Evolutionary conservation across 2,113 vertebrate genomes (phyloP), one percentile per base, ranked within the genome.

Genomic region (Bungarus multicinctus): DNA sequence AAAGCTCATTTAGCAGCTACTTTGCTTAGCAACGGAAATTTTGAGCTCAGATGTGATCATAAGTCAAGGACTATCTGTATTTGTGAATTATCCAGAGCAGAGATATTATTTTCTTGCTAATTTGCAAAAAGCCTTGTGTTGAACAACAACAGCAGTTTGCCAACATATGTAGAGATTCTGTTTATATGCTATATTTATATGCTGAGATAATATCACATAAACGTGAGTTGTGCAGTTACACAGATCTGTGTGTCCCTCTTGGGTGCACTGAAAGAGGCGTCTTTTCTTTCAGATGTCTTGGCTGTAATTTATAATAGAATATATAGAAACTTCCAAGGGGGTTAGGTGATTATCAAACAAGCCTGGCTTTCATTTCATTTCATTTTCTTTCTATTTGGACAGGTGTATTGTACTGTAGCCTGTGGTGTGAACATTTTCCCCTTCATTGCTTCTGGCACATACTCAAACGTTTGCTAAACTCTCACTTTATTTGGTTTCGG

Each of bases 381-480:
- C 34, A 81, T 81, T 81, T 81, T 81, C 74, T 43, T 94, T 97
- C 92, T 98, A 96, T 98, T 98, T 98, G 97, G 97, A 98, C 97
- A 98, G 98, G 97, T 98, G 94, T 89, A 95, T 95, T 96, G 96
- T 97, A 98, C 96, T 93, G 96, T 96, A 95, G 97, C 96, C 57
- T 57, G 95, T 96, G 96, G 93, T 94, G 97, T 97, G 97, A 98
- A 98, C 98, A 97, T 97, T 98, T 98, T 98, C 98, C 97, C 98
- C 97, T 97, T 97, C 97, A 98, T 98, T 98, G 98, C 97, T 97
- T 94, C 97, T 97, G 95, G 97, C 97, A 94, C 94, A 93, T 95
- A 94, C 97, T 96, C 97, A 96, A 57, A 94, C 94, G 74, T 95
- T 94, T 97, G 91, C 91, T 60, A 91, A 94, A 22, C 27, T 91